These are phyloP conservation scores for Watersipora subatra DNA, from an alignment of 1,140 invertebrate genomes.

Conservation along the genomic window DNA sequence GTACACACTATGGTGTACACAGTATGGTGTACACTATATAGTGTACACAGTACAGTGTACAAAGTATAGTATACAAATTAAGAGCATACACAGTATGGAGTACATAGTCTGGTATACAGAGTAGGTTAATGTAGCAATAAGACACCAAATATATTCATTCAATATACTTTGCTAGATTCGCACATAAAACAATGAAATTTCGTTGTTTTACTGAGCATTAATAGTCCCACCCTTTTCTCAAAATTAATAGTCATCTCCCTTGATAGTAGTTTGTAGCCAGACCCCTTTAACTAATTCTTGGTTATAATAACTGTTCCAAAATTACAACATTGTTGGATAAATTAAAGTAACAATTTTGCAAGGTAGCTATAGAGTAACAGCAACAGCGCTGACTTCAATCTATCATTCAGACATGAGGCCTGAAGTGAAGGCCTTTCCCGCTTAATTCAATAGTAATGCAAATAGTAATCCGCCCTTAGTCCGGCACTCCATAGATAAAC, in stretches of 20 bases:
- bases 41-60: background rate
- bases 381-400: too few relatives aligned
- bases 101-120: background rate
- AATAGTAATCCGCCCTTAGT: too few relatives aligned
- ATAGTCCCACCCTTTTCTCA: too few relatives aligned
- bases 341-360: too few relatives aligned
- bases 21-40: background rate
- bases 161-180: background rate
- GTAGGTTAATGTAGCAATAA: background rate
- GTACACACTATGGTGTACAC: background rate
- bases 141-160: background rate
- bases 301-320: background rate
- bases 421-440: too few relatives aligned
- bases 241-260: too few relatives aligned
- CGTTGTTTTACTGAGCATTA: too few relatives aligned
- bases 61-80: background rate
- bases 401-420: too few relatives aligned
- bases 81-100: background rate
- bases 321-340: too few relatives aligned
- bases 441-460: too few relatives aligned
- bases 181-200: background rate
- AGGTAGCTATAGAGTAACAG: too few relatives aligned
- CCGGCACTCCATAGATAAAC: too few relatives aligned
- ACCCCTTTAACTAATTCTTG: background rate
- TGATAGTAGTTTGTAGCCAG: background rate